Evolutionary conservation across 2,113 vertebrate genomes (phyloP).

Genomic region (Garra rufa): DNA sequence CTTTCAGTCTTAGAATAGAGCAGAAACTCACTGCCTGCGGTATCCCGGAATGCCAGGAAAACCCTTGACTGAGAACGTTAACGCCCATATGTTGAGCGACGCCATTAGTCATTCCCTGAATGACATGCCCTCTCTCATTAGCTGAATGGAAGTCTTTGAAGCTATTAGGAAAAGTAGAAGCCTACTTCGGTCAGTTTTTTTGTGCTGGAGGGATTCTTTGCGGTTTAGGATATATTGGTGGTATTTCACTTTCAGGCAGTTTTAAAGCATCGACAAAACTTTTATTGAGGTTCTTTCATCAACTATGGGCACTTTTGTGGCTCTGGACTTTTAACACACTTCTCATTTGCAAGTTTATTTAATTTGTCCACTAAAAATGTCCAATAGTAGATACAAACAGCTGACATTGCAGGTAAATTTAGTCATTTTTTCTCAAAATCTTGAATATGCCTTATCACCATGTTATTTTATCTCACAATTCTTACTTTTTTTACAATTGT

Average conservation of each 20-base stretch:
- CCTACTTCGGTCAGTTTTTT: not conserved
- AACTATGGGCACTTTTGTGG: not conserved
- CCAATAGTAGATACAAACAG: too few species aligned
- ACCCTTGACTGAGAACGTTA: conserved; percentile 34
- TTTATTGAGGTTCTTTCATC: not conserved
- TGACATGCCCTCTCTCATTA: not conserved
- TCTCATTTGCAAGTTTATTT: not conserved
- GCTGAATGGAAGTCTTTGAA: not conserved
- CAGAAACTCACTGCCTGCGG: conserved; percentile 1
- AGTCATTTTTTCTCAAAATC: too few species aligned
- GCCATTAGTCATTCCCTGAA: conserved; percentile 11
- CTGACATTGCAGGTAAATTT: too few species aligned
- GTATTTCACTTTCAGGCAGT: not conserved
- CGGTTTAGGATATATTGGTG: not conserved
- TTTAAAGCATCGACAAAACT: not conserved
- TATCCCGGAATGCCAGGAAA: conserved; percentile 33
- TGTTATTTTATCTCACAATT: too few species aligned
- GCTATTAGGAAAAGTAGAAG: not conserved
- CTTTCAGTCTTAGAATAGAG: conserved; percentile 23
- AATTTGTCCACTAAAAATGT: not conserved
- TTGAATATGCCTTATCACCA: too few species aligned
- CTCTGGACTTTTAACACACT: not conserved
- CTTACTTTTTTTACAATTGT: too few species aligned
- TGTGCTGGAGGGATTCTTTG: not conserved
- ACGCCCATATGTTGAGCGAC: not conserved